These are phyloP conservation scores for Leptobrachium ailaonicum DNA, from an alignment of 2,113 vertebrate species.

Conservation along the genomic window DNA sequence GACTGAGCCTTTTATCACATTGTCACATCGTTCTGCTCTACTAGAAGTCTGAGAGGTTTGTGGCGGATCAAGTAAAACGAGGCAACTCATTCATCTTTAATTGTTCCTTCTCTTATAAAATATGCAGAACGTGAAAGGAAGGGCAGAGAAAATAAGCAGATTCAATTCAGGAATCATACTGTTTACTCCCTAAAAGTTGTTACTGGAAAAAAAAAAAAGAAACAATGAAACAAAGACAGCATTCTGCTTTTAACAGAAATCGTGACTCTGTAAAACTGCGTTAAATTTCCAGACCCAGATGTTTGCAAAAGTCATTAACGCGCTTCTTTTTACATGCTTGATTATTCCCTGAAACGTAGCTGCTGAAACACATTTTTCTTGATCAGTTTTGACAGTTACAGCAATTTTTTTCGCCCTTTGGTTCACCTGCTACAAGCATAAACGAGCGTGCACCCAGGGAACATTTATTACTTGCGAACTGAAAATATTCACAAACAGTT, in stretches of 20 bases:
- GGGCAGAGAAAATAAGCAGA: background rate
- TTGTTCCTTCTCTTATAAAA: conserved; percentile 25
- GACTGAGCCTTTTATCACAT: background rate
- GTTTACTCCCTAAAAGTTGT: background rate
- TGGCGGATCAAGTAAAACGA: background rate
- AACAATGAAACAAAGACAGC: background rate
- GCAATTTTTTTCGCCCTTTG: no score
- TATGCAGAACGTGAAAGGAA: conserved; percentile 22
- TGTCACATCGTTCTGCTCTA: background rate
- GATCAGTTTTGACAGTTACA: no score
- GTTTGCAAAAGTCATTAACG: background rate
- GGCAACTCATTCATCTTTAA: conserved; percentile 19
- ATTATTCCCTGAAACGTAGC: background rate
- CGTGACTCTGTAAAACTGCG: background rate
- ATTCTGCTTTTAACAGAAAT: conserved; percentile 28
- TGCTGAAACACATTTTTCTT: no score
- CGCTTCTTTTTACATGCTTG: background rate
- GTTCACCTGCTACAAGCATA: no score
- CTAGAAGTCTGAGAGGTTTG: background rate
- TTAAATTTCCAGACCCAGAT: background rate
- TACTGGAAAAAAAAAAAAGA: background rate
- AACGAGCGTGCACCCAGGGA: no score
- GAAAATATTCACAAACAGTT: no score
- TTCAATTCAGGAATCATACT: background rate
- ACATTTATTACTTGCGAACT: no score